These are phyloP conservation scores for Catharus ustulatus DNA, from an alignment of 2,797 vertebrate genomes.

Conservation along the genomic window DNA sequence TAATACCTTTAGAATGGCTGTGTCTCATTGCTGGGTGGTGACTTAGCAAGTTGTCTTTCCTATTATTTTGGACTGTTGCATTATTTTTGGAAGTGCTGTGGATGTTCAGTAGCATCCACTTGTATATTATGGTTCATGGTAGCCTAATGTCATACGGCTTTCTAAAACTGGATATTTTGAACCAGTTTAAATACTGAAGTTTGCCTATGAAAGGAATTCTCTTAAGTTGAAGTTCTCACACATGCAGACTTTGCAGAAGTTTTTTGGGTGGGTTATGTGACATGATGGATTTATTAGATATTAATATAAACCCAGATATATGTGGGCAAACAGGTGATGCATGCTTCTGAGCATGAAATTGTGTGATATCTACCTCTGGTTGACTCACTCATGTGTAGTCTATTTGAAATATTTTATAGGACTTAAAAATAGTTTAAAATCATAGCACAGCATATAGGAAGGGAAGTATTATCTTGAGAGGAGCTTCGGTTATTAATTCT, in stretches of 20 bases:
- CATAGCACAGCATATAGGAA: not conserved
- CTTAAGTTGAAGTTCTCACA: not conserved
- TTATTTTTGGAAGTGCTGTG: not conserved
- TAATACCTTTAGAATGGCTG: conserved; percentile 8
- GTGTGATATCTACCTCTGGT: not conserved
- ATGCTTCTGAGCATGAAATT: not conserved
- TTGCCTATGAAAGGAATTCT: not conserved
- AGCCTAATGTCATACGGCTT: not conserved
- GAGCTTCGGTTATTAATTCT: not conserved
- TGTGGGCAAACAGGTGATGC: not conserved
- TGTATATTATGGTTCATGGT: not conserved
- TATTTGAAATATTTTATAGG: not conserved
- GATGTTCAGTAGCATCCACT: not conserved
- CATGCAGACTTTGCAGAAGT: not conserved
- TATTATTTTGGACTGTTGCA: not conserved
- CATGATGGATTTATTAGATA: not conserved
- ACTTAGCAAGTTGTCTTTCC: conserved; percentile 1
- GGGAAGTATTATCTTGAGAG: not conserved
- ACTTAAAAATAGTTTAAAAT: not conserved
- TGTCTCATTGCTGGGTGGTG: not conserved
- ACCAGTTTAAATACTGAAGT: not conserved
- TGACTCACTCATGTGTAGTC: not conserved
- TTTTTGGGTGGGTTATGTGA: not conserved
- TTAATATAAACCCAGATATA: not conserved
- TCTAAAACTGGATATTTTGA: not conserved